Conservation (phyloP, 2,888 invertebrate genomes). For the Sialis fuliginosa region DNA sequence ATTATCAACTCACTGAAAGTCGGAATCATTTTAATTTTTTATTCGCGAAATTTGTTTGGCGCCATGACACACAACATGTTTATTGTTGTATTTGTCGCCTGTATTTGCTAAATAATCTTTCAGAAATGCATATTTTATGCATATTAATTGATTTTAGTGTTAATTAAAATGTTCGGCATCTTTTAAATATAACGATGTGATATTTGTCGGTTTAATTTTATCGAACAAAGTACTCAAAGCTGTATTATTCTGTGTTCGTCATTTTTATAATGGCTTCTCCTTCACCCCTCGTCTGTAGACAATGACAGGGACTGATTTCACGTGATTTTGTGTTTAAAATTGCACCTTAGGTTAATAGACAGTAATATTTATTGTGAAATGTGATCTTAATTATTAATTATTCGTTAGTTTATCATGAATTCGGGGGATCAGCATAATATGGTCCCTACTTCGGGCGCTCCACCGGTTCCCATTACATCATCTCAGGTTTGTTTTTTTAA, state of each 20-base stretch:
- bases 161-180: background rate
- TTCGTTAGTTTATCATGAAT: constrained; percentile 24
- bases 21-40: background rate
- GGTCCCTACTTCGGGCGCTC: constrained; percentile 31
- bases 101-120: background rate
- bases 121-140: background rate
- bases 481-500: constrained; percentile 25
- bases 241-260: constrained; percentile 10
- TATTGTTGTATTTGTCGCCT: constrained; percentile 3
- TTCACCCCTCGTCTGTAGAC: constrained; percentile 47
- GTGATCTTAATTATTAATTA: constrained; percentile 13
- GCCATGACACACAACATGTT: constrained; percentile 6
- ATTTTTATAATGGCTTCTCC: constrained; percentile 45
- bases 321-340: constrained; percentile 16
- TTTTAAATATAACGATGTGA: background rate
- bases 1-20: too few species aligned
- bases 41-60: constrained; percentile 2
- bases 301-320: constrained; percentile 38
- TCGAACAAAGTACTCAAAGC: too few species aligned
- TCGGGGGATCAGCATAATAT: constrained; percentile 34
- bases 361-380: constrained; percentile 15
- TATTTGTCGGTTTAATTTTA: too few species aligned
- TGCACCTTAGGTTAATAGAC: constrained; percentile 4
- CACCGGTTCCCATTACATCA: constrained; percentile 33
- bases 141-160: background rate